phyloP scores from a whole-genome alignment of 2,888 invertebrate genomes.

The Augiades crinisus region DNA sequence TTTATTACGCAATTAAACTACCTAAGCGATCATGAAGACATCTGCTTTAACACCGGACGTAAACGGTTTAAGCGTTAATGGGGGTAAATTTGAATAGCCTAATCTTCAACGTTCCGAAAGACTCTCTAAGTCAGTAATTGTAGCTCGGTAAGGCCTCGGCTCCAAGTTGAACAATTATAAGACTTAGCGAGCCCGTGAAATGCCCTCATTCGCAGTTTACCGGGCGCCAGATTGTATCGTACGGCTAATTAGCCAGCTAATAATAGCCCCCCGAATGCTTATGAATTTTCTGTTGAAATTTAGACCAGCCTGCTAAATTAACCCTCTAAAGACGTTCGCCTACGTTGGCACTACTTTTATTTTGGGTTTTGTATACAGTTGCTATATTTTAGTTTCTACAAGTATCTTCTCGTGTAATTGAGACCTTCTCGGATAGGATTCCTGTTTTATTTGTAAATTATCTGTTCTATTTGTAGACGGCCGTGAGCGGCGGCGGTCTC shows the following conservation, averaged over 20 bases:
- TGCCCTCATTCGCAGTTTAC: conserved; percentile 44
- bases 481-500: too few species aligned
- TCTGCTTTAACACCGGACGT: conserved; percentile 13
- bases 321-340: too few species aligned
- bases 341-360: too few species aligned
- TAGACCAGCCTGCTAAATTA: background rate
- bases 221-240: conserved; percentile 44
- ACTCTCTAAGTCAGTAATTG: conserved; percentile 42
- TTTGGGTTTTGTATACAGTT: too few species aligned
- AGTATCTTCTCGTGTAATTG: too few species aligned
- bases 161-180: conserved; percentile 57
- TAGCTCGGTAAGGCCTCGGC: conserved; percentile 44
- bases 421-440: too few species aligned
- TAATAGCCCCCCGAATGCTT: background rate
- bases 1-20: conserved; percentile 1
- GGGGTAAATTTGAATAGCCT: conserved; percentile 28
- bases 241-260: conserved; percentile 9
- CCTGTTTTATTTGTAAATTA: too few species aligned
- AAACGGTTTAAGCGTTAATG: conserved; percentile 18
- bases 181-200: conserved; percentile 57
- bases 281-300: background rate
- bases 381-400: too few species aligned
- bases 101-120: conserved; percentile 32
- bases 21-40: conserved; percentile 14
- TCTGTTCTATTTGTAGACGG: too few species aligned